Base-by-base conservation (phyloP, 2,888 invertebrate genomes). In the Apamea crenata region DNA sequence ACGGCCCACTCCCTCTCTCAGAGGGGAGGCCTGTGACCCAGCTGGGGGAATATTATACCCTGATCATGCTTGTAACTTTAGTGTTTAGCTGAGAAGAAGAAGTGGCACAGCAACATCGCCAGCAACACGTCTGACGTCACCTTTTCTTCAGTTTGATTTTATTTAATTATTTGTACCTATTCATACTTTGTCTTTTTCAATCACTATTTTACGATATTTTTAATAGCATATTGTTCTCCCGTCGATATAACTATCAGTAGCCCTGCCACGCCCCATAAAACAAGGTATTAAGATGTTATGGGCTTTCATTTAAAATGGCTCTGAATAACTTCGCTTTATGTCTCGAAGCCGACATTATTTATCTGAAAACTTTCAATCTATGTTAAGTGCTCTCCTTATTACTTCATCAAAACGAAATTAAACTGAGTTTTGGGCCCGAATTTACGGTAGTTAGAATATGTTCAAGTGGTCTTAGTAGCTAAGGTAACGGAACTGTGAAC, bases 321-420 rank as follows among this genome's bases (percentile, higher is more conserved):
- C 59, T 53, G 56, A 87, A 87, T 82, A 80, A 85, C 77, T 87
- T 82, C 66, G 56, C 75, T 69, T 78, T 79, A 85, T 76, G 74
- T 69, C 83, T 78, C 61, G 70, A 67, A 74, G 79, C 75, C 72
- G 76, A 74, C 79, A 77, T 88, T 83, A 88, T 88, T 87, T 88
- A 88, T 87, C 79, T 83, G 50, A 74, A 87, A 88, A 88, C 88
- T 88, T 88, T 82, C 74, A 85, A 81, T 85, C 87, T 87, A 80
- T 80, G 73, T 83, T 81, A 78, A 86, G 86, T 78, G 80, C 79
- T 81, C 77, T 85, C 78, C 71, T 83, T 84, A 74, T 83, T 76
- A 85, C 83, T 88, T 88, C 80, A 83, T 88, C 80, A 86, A 86
- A 80, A 85, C 63, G 74, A 81, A 80, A 80, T 86, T 82, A 82